phyloP scores from a whole-genome alignment of 2,888 invertebrate species.

The Hybos culiciformis region DNA sequence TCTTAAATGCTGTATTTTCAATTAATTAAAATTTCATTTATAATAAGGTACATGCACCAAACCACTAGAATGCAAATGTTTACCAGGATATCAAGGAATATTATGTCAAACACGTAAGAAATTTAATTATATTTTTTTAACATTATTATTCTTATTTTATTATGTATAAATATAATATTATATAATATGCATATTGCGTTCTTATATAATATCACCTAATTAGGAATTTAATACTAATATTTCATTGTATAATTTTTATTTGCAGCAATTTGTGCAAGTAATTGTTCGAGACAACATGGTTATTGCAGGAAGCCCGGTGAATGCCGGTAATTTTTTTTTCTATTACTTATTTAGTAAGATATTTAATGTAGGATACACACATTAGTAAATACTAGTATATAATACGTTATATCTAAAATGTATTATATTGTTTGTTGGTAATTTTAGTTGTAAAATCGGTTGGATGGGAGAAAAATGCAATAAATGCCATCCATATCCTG shows the following conservation, averaged over 20 bases:
- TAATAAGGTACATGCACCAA: constrained; percentile 74
- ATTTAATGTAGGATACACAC: too few relatives aligned
- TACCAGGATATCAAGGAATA: constrained; percentile 82
- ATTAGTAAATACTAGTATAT: too few relatives aligned
- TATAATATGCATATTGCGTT: too few relatives aligned
- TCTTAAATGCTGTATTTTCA: too few relatives aligned
- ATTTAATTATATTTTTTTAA: not conserved
- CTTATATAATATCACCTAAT: not conserved
- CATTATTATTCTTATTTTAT: too few relatives aligned
- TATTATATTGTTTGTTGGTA: constrained; percentile 2
- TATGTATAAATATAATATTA: too few relatives aligned
- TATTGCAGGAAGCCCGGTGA: constrained; percentile 68
- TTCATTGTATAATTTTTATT: constrained; percentile 8
- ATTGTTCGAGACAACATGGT: constrained; percentile 72
- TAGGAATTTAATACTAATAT: constrained; percentile 1
- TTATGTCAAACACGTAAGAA: constrained; percentile 74
- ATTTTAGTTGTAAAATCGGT: constrained; percentile 60
- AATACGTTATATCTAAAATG: too few relatives aligned
- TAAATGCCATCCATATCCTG: constrained; percentile 74
- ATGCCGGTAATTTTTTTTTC: constrained; percentile 44
- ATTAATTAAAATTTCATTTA: too few relatives aligned
- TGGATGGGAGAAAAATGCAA: constrained; percentile 71
- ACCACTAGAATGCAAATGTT: constrained; percentile 81
- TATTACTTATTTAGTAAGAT: constrained; percentile 1
- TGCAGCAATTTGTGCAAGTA: constrained; percentile 69